These are phyloP conservation scores for Acinonyx jubatus DNA, from an alignment of 2,113 vertebrate genomes.

Conservation along the genomic window DNA sequence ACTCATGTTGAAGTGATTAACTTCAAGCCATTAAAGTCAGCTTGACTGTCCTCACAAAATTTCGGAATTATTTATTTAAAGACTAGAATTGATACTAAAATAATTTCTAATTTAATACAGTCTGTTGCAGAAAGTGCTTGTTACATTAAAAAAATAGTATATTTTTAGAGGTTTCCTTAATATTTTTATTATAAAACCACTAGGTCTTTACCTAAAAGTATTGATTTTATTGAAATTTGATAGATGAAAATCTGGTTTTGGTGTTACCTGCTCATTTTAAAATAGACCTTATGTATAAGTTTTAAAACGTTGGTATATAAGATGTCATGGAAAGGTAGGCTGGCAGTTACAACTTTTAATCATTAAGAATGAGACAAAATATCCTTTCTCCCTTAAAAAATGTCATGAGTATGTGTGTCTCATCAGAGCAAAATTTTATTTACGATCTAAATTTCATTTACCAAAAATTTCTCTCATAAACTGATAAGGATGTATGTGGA, in stretches of 20 bases:
- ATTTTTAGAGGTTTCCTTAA: neutral
- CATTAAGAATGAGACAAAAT: neutral
- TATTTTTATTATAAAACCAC: neutral
- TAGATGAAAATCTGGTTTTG: neutral
- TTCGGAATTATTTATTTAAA: slow-evolving; percentile 7
- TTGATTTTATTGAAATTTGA: neutral
- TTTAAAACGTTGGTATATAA: slow-evolving; percentile 10
- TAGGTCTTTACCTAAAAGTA: neutral
- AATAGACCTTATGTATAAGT: neutral
- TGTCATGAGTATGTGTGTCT: neutral
- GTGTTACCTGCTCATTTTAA: neutral
- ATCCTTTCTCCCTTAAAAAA: neutral
- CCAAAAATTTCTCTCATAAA: neutral
- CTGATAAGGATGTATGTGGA: neutral
- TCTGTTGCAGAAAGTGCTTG: neutral
- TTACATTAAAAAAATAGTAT: neutral
- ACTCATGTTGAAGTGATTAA: neutral
- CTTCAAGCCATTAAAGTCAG: neutral
- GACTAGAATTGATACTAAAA: neutral
- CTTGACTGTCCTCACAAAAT: neutral
- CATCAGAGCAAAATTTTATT: neutral
- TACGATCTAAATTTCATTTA: neutral
- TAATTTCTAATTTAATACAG: slow-evolving; percentile 17
- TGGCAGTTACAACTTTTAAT: neutral
- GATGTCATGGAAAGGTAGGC: neutral